Conservation (phyloP, 1,140 invertebrate species). For the Thaumatotibia leucotreta region DNA sequence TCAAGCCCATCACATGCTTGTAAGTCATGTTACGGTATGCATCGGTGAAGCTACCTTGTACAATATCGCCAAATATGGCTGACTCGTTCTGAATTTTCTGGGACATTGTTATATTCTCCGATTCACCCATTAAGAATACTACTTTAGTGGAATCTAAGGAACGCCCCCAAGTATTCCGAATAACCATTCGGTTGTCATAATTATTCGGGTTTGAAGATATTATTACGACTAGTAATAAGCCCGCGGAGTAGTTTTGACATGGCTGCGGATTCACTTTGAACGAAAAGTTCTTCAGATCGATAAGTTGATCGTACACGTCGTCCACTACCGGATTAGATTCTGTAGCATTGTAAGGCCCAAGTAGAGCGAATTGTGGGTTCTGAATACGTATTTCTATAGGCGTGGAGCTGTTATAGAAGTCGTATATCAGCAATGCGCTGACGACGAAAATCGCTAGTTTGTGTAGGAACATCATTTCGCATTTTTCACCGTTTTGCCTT, state of each 20-base stretch:
- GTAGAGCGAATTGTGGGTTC: constrained; percentile 30
- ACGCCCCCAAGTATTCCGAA: constrained; percentile 84
- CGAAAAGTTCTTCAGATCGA: constrained; percentile 78
- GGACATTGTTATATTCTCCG: constrained; percentile 46
- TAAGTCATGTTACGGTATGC: constrained; percentile 91
- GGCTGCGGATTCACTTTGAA: constrained; percentile 77
- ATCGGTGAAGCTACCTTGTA: constrained; percentile 88
- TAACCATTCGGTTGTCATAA: constrained; percentile 77
- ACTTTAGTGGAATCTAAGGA: constrained; percentile 65
- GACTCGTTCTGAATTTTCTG: constrained; percentile 80
- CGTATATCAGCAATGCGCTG: constrained; percentile 19
- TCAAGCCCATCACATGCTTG: constrained; percentile 91
- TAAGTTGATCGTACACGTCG: constrained; percentile 51
- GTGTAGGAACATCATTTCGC: constrained; percentile 29
- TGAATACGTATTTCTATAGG: constrained; percentile 18
- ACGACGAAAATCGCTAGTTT: constrained; percentile 25
- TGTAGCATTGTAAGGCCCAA: constrained; percentile 29
- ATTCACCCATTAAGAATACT: constrained; percentile 84
- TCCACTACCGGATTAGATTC: constrained; percentile 12
- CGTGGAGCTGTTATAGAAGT: constrained; percentile 20
- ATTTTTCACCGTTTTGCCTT: constrained; percentile 14
- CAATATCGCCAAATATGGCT: constrained; percentile 80
- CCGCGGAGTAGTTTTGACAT: constrained; percentile 64
- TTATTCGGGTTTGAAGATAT: constrained; percentile 84
- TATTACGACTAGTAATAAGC: constrained; percentile 78